Evolutionary conservation across 2,113 vertebrate species (phyloP).

Genomic region (Melospiza melodia): DNA sequence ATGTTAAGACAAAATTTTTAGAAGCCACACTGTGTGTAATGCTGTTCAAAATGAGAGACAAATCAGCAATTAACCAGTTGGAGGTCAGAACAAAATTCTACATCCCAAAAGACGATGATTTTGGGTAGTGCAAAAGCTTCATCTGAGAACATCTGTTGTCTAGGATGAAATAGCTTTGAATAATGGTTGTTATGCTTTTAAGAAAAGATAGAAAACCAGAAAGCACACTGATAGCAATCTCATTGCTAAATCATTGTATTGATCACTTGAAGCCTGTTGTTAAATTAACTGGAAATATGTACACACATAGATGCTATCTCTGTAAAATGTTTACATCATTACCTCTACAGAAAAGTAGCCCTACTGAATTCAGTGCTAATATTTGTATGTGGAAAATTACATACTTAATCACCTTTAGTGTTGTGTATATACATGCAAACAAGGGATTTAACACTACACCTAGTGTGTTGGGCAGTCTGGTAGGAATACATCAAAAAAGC

Average conservation of each 20-base stretch:
- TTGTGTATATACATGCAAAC: neutral
- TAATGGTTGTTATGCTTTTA: neutral
- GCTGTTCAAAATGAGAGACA: neutral
- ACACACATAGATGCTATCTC: neutral
- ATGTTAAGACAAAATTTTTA: neutral
- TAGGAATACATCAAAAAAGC: neutral
- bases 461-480: neutral
- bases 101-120: neutral
- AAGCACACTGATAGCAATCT: neutral
- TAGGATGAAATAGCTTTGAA: conserved; percentile 33
- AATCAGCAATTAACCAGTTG: neutral
- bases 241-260: neutral
- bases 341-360: neutral
- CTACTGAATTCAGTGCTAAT: neutral
- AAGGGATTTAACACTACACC: neutral
- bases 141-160: neutral
- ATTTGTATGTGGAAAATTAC: neutral
- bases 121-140: neutral
- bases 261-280: neutral
- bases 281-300: neutral
- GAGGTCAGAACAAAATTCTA: neutral
- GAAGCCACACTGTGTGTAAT: neutral
- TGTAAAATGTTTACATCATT: neutral
- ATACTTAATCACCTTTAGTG: neutral
- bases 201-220: neutral